phyloP scores from a whole-genome alignment of 2,113 vertebrate genomes.

The Anthoscopus minutus region DNA sequence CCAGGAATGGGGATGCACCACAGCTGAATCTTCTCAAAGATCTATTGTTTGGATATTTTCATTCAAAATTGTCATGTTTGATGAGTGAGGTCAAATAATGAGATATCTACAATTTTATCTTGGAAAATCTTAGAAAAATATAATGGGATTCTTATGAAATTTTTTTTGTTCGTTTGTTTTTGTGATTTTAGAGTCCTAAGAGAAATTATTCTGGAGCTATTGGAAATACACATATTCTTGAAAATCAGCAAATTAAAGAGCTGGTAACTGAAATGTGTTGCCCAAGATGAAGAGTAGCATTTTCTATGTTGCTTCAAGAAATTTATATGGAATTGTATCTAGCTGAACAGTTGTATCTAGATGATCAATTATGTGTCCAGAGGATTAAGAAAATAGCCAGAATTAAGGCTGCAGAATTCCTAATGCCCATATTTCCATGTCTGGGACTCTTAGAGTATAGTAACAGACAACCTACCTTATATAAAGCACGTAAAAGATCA shows the following conservation, averaged over 20 bases:
- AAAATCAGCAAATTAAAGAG: not conserved
- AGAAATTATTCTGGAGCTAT: not conserved
- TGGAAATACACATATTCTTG: not conserved
- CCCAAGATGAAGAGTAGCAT: not conserved
- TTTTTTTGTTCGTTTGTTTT: not conserved
- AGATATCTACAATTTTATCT: not conserved
- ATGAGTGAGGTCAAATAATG: not conserved
- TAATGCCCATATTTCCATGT: not conserved
- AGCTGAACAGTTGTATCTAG: not conserved
- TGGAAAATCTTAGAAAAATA: not conserved
- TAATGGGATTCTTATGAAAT: not conserved
- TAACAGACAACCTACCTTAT: not conserved
- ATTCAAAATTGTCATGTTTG: not conserved
- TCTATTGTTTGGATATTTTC: not conserved
- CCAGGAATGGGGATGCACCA: not conserved
- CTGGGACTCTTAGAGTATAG: not conserved
- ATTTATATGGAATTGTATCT: not conserved
- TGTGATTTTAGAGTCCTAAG: not conserved
- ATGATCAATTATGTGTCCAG: not conserved
- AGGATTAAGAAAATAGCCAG: not conserved
- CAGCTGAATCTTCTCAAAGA: not conserved
- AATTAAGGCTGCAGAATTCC: not conserved
- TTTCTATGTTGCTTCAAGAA: not conserved
- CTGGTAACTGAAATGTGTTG: not conserved
- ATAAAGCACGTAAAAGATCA: not conserved